Conservation (phyloP, 1,140 invertebrate species). For the Papilio polyxenes region DNA sequence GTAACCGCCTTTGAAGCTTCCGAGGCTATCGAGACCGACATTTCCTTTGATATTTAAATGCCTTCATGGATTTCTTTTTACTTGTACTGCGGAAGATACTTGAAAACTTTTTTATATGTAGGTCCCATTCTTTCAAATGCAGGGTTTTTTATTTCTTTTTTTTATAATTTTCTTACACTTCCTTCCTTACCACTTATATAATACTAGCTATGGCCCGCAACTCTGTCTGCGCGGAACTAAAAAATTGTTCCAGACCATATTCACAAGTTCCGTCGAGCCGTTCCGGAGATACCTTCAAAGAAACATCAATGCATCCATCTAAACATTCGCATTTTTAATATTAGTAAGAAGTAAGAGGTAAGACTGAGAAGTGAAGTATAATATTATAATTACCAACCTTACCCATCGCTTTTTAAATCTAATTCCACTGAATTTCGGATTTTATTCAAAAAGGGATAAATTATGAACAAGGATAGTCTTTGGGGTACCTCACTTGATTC, state of each 20-base stretch:
- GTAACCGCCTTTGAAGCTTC: constrained; percentile 31
- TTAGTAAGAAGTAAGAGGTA: neutral
- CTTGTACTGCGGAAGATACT: constrained; percentile 22
- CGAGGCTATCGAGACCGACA: constrained; percentile 9
- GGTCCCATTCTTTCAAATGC: neutral
- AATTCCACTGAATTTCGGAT: neutral
- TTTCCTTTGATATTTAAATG: constrained; percentile 35
- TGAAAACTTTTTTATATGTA: constrained; percentile 10
- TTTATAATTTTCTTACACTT: neutral
- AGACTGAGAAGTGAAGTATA: too few species aligned
- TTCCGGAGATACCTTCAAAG: too few species aligned
- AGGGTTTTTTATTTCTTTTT: neutral
- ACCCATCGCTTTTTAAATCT: too few species aligned
- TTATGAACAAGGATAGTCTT: constrained; percentile 6
- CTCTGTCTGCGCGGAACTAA: too few species aligned
- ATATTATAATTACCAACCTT: too few species aligned
- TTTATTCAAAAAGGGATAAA: neutral
- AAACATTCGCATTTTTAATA: neutral
- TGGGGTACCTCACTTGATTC: neutral
- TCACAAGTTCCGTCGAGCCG: too few species aligned
- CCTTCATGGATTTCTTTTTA: constrained; percentile 6
- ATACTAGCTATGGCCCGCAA: too few species aligned
- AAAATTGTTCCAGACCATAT: too few species aligned
- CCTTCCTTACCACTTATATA: neutral
- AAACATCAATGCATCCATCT: too few species aligned